These are phyloP conservation scores for Anthoscopus minutus DNA, from an alignment of 2,113 vertebrate genomes.

Conservation along the genomic window DNA sequence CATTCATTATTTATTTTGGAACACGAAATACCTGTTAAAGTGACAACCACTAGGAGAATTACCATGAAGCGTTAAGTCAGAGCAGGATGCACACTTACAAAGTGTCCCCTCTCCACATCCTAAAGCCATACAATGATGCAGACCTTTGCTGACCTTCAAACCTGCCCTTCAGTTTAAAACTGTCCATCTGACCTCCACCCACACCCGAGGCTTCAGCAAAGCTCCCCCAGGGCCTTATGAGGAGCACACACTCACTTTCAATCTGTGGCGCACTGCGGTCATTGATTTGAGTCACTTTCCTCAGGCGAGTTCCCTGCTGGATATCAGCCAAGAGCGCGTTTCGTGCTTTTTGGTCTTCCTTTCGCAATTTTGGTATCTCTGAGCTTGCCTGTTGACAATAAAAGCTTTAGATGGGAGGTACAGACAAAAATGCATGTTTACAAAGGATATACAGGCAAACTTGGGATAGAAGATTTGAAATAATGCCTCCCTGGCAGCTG, in stretches of 20 bases:
- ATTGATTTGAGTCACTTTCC: slow-evolving; percentile 84
- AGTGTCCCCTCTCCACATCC: rapidly evolving
- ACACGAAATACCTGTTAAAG: neutral
- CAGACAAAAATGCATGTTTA: neutral
- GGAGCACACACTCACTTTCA: slow-evolving; percentile 78
- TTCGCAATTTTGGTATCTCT: slow-evolving; percentile 59
- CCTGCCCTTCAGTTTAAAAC: neutral
- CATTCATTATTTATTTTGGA: neutral
- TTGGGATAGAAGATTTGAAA: neutral
- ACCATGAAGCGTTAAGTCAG: neutral
- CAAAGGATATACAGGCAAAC: neutral
- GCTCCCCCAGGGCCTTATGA: neutral
- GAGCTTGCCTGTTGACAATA: slow-evolving; percentile 54
- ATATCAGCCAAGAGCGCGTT: slow-evolving; percentile 88
- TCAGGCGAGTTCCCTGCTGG: slow-evolving; percentile 86
- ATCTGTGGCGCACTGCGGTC: slow-evolving; percentile 87
- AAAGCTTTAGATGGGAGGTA: neutral
- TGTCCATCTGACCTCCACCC: neutral
- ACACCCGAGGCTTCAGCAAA: neutral
- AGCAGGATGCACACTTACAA: neutral
- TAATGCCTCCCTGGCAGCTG: neutral
- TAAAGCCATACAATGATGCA: neutral
- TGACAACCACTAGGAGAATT: neutral
- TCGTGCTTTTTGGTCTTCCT: slow-evolving; percentile 74
- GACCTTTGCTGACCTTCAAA: neutral